phyloP scores from a whole-genome alignment of 2,888 invertebrate species.

The Agrenia bidenticulata region DNA sequence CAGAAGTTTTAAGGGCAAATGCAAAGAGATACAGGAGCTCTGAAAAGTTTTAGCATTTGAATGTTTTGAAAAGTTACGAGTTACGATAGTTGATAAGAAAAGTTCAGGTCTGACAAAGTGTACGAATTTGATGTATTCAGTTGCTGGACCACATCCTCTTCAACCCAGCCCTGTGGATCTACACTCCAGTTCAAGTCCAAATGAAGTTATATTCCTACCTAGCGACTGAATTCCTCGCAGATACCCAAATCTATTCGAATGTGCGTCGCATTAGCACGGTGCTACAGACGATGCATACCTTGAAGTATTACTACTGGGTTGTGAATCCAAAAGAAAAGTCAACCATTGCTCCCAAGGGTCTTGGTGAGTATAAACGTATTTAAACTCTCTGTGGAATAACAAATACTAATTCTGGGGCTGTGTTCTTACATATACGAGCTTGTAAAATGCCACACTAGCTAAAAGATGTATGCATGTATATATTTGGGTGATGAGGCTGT shows the following conservation, averaged over 20 bases:
- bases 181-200: conserved; percentile 94
- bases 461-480: background rate
- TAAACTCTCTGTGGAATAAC: conserved; percentile 3
- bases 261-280: conserved; percentile 95
- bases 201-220: conserved; percentile 94
- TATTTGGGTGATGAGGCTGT: background rate
- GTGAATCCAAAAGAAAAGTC: conserved; percentile 92
- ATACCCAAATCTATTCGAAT: conserved; percentile 95
- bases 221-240: conserved; percentile 97
- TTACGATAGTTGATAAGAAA: too few relatives aligned
- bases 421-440: conserved; percentile 18
- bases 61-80: too few relatives aligned
- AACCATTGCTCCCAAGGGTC: conserved; percentile 90
- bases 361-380: conserved; percentile 67
- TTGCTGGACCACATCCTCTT: conserved; percentile 98
- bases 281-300: conserved; percentile 94
- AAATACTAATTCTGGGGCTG: background rate
- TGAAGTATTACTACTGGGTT: conserved; percentile 99
- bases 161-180: conserved; percentile 99
- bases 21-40: too few relatives aligned
- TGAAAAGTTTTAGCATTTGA: too few relatives aligned
- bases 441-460: background rate
- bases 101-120: too few relatives aligned
- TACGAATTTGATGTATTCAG: conserved; percentile 61
- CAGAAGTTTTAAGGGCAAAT: too few relatives aligned